Conservation (phyloP, 2,888 invertebrate species). For the Noctuana brunneofusca region DNA sequence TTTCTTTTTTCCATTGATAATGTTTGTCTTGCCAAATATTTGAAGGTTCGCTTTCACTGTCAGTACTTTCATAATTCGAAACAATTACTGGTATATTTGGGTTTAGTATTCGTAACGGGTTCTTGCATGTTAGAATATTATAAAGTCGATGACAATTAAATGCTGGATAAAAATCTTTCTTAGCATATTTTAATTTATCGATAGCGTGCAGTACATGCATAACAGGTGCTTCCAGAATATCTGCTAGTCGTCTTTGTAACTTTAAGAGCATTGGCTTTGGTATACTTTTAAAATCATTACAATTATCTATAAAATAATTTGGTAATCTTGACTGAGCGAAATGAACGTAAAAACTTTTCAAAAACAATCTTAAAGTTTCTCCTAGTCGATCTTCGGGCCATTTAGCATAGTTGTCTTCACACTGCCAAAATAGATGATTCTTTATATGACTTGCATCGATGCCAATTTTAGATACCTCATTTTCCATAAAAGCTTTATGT, state of each 20-base stretch:
- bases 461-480: slow-evolving; percentile 84
- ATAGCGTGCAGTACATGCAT: slow-evolving; percentile 87
- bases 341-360: slow-evolving; percentile 84
- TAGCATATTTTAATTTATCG: slow-evolving; percentile 85
- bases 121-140: slow-evolving; percentile 81
- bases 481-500: slow-evolving; percentile 88
- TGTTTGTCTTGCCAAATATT: slow-evolving; percentile 76
- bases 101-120: slow-evolving; percentile 76
- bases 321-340: slow-evolving; percentile 84
- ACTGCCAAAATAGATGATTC: slow-evolving; percentile 89
- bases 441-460: slow-evolving; percentile 88
- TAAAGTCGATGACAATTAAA: slow-evolving; percentile 84
- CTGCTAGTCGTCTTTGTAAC: slow-evolving; percentile 86
- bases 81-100: slow-evolving; percentile 61
- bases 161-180: slow-evolving; percentile 85
- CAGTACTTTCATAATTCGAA: slow-evolving; percentile 58
- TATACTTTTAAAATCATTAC: slow-evolving; percentile 89
- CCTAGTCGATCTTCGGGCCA: slow-evolving; percentile 91
- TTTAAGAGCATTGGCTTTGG: slow-evolving; percentile 84
- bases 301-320: slow-evolving; percentile 88
- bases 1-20: slow-evolving; percentile 72
- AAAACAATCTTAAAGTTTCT: slow-evolving; percentile 84
- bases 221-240: slow-evolving; percentile 88
- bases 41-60: slow-evolving; percentile 66
- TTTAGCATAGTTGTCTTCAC: slow-evolving; percentile 86